Conservation (phyloP, 2,888 invertebrate species). For the Dendrolimus pini region DNA sequence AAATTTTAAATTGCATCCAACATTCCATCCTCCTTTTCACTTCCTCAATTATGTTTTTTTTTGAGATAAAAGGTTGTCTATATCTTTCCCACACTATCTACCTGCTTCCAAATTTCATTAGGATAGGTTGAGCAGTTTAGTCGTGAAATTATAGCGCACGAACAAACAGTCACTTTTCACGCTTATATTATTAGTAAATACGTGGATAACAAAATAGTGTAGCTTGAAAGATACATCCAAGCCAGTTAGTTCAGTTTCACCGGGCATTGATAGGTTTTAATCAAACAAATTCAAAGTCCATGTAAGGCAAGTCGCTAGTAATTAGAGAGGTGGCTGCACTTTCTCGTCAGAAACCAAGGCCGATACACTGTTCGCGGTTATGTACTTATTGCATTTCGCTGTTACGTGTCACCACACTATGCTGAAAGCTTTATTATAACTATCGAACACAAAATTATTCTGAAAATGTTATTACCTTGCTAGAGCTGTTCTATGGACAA, state of each 20-base stretch:
- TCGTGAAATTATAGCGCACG: no score
- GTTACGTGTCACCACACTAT: constrained; percentile 56
- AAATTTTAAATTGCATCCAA: no score
- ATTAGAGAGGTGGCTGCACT: constrained; percentile 57
- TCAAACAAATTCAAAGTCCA: constrained; percentile 11
- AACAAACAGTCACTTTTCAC: no score
- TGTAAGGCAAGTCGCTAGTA: constrained; percentile 41
- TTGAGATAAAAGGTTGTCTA: no score
- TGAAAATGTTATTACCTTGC: no score
- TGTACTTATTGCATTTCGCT: constrained; percentile 54
- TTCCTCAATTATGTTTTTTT: no score
- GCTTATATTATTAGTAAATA: no score
- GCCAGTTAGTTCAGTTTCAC: not conserved
- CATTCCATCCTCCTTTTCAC: no score
- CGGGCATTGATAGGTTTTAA: constrained; percentile 8
- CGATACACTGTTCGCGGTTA: constrained; percentile 30
- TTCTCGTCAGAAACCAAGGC: constrained; percentile 44
- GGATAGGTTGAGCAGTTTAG: no score
- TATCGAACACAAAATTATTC: not conserved
- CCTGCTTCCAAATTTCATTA: no score
- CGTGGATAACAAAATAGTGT: not conserved
- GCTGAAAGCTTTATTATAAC: constrained; percentile 8
- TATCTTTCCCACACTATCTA: no score
- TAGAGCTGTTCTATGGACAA: no score
- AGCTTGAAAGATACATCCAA: not conserved